Evolutionary conservation across 2,113 vertebrate species (phyloP).

Genomic region (Prietella phreatophila): DNA sequence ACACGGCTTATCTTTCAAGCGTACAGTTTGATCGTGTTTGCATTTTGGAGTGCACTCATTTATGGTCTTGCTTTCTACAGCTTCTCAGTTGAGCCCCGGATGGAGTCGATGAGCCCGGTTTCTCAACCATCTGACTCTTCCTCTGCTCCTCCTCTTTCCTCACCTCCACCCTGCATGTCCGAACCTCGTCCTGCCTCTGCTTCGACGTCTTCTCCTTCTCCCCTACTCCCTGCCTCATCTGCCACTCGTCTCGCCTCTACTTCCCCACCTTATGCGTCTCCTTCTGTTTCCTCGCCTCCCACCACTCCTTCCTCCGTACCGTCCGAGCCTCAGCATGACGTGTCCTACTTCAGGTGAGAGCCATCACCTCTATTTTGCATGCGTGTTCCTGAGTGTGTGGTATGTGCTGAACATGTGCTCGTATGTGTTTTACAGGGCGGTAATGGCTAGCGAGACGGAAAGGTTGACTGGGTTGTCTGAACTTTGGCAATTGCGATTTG

Average conservation of each 20-base stretch:
- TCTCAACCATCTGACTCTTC: not conserved
- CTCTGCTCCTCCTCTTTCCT: slow-evolving; percentile 10
- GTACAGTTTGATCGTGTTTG: not conserved
- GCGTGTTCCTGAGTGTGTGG: no score
- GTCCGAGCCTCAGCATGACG: slow-evolving; percentile 62
- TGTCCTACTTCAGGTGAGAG: slow-evolving; percentile 72
- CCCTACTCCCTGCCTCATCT: not conserved
- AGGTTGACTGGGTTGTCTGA: slow-evolving; percentile 70
- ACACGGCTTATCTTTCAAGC: not conserved
- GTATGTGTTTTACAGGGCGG: slow-evolving; percentile 66
- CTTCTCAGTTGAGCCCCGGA: slow-evolving; percentile 44
- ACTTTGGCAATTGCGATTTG: slow-evolving; percentile 79
- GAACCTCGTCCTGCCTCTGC: slow-evolving; percentile 14
- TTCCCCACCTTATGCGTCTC: not conserved
- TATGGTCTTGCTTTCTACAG: slow-evolving; percentile 39
- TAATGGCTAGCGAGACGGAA: slow-evolving; percentile 76
- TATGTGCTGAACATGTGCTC: not conserved
- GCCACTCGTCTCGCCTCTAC: slow-evolving; percentile 20
- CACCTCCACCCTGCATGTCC: slow-evolving; percentile 6
- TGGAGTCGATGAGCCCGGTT: slow-evolving; percentile 18
- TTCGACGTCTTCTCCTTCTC: not conserved
- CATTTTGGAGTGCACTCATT: not conserved
- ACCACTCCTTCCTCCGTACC: not conserved
- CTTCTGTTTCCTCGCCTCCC: not conserved
- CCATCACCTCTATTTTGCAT: no score